Percentiles rank a stretch among this genome's conserved stretches.
phyloP scores from a whole-genome alignment of 2,113 vertebrate genomes.

The Phalacrocorax pelagicus region DNA sequence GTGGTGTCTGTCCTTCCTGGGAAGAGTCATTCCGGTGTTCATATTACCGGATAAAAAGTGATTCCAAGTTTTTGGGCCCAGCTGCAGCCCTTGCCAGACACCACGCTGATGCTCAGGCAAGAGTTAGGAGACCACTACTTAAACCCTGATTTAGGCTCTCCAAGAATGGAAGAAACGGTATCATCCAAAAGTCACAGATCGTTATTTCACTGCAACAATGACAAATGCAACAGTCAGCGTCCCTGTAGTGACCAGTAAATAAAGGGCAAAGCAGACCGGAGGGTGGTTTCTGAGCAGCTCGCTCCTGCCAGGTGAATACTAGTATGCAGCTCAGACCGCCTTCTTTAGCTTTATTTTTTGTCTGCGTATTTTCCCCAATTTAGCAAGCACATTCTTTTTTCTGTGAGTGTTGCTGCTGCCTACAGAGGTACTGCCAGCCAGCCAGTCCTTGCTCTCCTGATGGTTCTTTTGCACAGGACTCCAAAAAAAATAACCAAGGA shows the following conservation, averaged over 20 bases:
- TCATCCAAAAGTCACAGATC: not conserved
- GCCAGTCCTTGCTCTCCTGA: not conserved
- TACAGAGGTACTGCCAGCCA: not conserved
- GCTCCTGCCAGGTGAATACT: not conserved
- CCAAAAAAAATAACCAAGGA: not conserved
- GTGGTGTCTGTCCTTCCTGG: not conserved
- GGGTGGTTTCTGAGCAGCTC: not conserved
- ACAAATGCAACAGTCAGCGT: not conserved
- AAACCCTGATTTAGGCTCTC: not conserved
- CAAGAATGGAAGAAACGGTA: not conserved
- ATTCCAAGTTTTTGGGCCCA: not conserved
- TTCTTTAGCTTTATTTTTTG: not conserved
- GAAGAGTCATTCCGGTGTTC: not conserved
- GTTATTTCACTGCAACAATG: not conserved
- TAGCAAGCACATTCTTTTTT: not conserved
- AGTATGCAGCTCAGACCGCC: accelerated
- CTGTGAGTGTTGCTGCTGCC: not conserved
- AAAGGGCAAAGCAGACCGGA: not conserved
- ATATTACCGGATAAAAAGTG: not conserved
- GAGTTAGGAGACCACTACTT: too few species aligned
- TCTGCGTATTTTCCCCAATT: not conserved
- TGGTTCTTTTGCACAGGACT: not conserved
- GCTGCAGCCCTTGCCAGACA: not conserved
- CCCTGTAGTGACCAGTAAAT: not conserved
- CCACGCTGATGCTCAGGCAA: accelerated